Conservation (phyloP, 2,888 invertebrate species). For the Prosopocoilus inquinatus region DNA sequence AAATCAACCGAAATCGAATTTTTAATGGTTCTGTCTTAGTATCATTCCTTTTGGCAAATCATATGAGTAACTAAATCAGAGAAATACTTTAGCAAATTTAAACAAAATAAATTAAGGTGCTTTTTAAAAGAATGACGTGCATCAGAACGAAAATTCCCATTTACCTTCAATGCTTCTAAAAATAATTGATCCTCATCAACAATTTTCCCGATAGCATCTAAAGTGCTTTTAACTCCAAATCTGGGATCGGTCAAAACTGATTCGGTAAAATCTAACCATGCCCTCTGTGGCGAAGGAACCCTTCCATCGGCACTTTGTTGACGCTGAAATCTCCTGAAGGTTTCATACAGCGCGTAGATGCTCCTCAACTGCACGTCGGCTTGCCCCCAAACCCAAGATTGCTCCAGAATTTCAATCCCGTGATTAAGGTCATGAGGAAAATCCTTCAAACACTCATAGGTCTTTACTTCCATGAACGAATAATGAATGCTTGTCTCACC, state of each 20-base stretch:
- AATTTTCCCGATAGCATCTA: conserved; percentile 59
- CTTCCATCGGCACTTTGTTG: conserved; percentile 44
- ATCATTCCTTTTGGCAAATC: no score
- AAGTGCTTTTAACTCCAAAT: conserved; percentile 57
- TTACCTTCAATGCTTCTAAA: conserved; percentile 66
- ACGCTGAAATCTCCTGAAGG: conserved; percentile 61
- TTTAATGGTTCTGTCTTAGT: no score
- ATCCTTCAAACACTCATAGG: conserved; percentile 23
- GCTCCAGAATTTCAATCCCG: conserved; percentile 39
- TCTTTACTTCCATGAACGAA: conserved; percentile 1
- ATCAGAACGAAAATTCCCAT: background rate
- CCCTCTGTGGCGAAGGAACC: conserved; percentile 50
- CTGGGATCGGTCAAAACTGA: conserved; percentile 64
- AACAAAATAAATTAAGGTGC: background rate
- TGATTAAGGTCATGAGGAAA: conserved; percentile 35
- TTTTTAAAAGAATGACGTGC: background rate
- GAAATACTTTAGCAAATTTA: background rate
- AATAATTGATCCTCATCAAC: conserved; percentile 66
- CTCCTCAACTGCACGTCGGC: conserved; percentile 60
- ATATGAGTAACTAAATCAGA: no score
- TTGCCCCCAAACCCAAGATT: conserved; percentile 65
- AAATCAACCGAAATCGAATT: no score
- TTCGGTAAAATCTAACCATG: conserved; percentile 65
- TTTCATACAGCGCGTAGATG: conserved; percentile 66
- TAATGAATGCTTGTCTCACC: conserved; percentile 27